Base-by-base conservation (phyloP, 1,140 invertebrate genomes). In the Zaprionus camerounensis region DNA sequence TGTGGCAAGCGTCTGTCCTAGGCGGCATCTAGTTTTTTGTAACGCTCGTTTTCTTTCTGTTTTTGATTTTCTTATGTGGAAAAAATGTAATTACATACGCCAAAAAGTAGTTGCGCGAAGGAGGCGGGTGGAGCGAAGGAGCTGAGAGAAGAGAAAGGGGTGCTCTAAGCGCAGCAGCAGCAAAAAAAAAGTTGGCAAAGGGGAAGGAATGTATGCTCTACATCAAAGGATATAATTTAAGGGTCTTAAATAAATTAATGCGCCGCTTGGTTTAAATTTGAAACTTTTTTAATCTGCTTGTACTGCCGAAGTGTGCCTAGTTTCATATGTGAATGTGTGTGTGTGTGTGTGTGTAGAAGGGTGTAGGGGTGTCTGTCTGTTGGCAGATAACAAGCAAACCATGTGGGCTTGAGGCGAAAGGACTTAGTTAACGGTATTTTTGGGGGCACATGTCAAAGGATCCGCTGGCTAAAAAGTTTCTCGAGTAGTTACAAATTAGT, bases 191-290 rank as follows among this genome's bases (percentile, higher is more conserved):
- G 76, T 53, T 71, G 65, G 38, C n/a, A 38, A 66, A 58, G 34
- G 56, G 72, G 71, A 75, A 82, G 74, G 83, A 77, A 88, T 88
- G 81, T 88, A 71, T 87, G 84, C 81, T 78, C 71, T 79, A 88
- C 84, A 90, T 88, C 84, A 88, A 88, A 88, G 84, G 85, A 88
- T 90, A 90, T 84, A 90, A 90, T 90, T 90, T 84, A 85, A 79
- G 85, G 84, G 84, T 84, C 81, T 88, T 88, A 88, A 90, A 88
- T 88, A 88, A 88, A 88, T 88, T 84, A 88, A 90, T 90, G 81
- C 81, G 75, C 64, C 67, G 81, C 64, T 55, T 53, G 81, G 72
- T 71, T 88, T 88, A 90, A 87, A 90, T 85, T 78, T 81, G 53
- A 90, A 88, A 88, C 84, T 88, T 88, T 88, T 88, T 88, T 90